Base-by-base conservation (phyloP, 1,140 invertebrate species). In the Acromyrmex charruanus region DNA sequence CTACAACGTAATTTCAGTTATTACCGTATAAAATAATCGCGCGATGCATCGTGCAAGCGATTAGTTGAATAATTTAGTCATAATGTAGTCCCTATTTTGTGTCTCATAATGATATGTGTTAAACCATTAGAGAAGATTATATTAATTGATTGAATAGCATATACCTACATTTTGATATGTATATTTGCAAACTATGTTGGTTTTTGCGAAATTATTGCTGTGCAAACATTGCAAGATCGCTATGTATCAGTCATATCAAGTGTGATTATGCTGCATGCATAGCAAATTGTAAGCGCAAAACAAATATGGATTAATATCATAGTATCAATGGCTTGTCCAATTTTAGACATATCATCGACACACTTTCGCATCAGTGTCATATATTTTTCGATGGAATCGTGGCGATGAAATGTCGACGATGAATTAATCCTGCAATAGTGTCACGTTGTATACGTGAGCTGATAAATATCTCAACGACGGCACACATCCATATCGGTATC, bases 1-100 rank as follows among this genome's bases (percentile, higher is more conserved):
- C 14, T 86, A 81, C 39, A 59, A 51, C 25, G 35, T 69, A 81
- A 86, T 81, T 68, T 49, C 51, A 69, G 44, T 86, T 44, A 86
- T 86, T 86, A 61, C 51, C 5, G 28, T 18, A n/a, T 18, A 10
- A 3, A 31, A 55, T 84, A 84, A 84, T 84, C 39, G 18, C n/a
- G 55, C 14, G 7, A 28, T 12, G 55, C 25, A 51, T 84, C 39
- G 55, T n/a, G 68, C 39, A 12, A 14, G 10, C 53, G 55, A 63
- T 25, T 61, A 84, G 28, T 28, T 75, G 39, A 84, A 84, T 84
- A 74, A 74, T 74, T 74, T 12, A 74, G 18, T 82, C 18, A 72
- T 21, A 82, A 31, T 16, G 25, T 74, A 82, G 74, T 51, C 5
- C 7, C 1, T 21, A 31, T 16, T 74, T 72, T 28, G 3, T 31